phyloP scores from a whole-genome alignment of 2,113 vertebrate genomes.

The Cyrtonyx montezumae region DNA sequence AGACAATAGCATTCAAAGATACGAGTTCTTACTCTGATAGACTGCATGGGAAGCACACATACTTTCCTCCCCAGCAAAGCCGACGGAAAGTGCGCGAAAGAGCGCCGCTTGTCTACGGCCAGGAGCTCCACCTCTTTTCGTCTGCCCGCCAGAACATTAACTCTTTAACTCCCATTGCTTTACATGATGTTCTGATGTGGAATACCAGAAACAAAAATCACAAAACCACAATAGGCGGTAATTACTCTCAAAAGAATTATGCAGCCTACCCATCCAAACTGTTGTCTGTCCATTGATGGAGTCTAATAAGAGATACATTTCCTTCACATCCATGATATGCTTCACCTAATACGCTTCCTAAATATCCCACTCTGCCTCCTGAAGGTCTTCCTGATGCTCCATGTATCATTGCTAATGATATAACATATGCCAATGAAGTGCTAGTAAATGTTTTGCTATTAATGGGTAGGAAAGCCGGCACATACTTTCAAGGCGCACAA shows the following conservation, averaged over 20 bases:
- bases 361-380: neutral
- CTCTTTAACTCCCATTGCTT: no score
- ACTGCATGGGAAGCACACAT: no score
- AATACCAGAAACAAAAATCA: no score
- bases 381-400: neutral
- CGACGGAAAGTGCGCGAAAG: no score
- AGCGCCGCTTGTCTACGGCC: no score
- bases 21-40: no score
- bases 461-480: neutral
- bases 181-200: no score
- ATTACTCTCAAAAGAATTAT: neutral
- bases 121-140: no score
- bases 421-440: neutral
- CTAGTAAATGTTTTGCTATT: neutral
- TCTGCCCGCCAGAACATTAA: no score
- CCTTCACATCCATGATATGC: neutral
- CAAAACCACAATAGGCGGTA: neutral
- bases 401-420: neutral
- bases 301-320: neutral
- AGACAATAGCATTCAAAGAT: no score
- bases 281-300: neutral
- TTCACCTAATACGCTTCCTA: neutral
- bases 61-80: no score
- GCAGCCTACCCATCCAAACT: neutral
- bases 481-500: fast-evolving